Base-by-base conservation (phyloP, 2,113 vertebrate species). In the Stegastes partitus region DNA sequence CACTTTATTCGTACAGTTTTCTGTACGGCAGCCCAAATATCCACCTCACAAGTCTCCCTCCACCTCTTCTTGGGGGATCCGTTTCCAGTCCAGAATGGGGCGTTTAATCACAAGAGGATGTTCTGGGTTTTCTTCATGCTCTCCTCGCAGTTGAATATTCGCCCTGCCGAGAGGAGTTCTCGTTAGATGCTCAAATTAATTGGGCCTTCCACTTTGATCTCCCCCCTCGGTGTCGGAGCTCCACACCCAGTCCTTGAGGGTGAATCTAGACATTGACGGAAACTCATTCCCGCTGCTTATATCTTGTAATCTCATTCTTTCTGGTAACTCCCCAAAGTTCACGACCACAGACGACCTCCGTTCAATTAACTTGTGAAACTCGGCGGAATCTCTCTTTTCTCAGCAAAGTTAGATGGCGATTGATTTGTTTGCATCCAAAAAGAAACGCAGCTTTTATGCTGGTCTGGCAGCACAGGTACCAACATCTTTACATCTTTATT, bases 111-210 rank as follows among this genome's bases (percentile, higher is more conserved):
- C 39, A 42, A 9, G 31, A 34, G 1, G 31, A 34, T 34, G 31
- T 34, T 34, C 18, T 47, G 1, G 45, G 45, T 47, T 47, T 47
- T 19, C 15, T 19, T 5, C 45, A 19, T 7, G 15, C 4, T 18
- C 15, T 47, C 18, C 7, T 26, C 50, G 25, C 19, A 55, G 34
- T 53, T 68, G 18, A 28, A 28, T n/a, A 68, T 11, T 31, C 53
- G 16, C 0, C 39, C 67, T 44, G 37, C 67, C 67, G 57, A 47
- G 5, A 56, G 67, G 25, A 23, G 57, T 57, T 51, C 67, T 47
- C 5, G 25, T 45, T 57, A 45, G 39, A 69, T 31, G 19, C 19
- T 59, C 34, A 47, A 57, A 47, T 39, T 69, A 69, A 69, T 34
- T 28, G 39, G 54, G 39, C 44, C 54, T 57, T 56, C 53, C 22